These are phyloP conservation scores for Palythoa grandis DNA, from an alignment of 92 coral and sea anemone genomes.

Conservation along the genomic window DNA sequence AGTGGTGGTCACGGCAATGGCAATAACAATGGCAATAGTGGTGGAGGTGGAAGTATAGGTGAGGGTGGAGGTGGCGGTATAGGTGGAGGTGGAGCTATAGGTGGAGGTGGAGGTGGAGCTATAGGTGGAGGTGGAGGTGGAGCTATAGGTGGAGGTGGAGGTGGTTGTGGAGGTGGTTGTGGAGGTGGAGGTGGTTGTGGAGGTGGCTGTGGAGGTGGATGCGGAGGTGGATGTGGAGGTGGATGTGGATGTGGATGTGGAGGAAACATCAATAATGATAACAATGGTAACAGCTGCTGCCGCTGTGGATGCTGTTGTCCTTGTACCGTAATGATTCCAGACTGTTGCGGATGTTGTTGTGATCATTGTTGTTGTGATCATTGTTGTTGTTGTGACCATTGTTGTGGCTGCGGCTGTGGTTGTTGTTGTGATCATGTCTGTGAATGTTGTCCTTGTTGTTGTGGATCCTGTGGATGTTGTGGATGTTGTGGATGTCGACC, in stretches of 20 bases:
- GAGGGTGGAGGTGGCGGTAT: background rate
- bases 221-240: background rate
- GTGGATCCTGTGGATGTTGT: background rate
- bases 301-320: conserved; percentile 25
- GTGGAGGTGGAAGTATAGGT: background rate
- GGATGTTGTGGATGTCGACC: background rate
- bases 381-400: background rate
- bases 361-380: background rate
- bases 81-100: no score
- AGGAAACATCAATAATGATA: background rate
- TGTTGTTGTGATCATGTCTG: background rate
- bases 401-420: background rate
- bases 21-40: background rate
- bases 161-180: no score
- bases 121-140: no score
- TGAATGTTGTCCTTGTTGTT: background rate
- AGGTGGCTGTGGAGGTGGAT: conserved; percentile 1
- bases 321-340: conserved; percentile 29
- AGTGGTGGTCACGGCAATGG: background rate
- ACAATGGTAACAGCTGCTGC: conserved; percentile 3
- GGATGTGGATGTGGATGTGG: background rate
- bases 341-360: conserved; percentile 28
- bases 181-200: background rate
- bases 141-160: background rate
- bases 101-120: no score